Evolutionary conservation across 2,797 vertebrate species (phyloP).

Genomic region (Denticeps clupeoides): DNA sequence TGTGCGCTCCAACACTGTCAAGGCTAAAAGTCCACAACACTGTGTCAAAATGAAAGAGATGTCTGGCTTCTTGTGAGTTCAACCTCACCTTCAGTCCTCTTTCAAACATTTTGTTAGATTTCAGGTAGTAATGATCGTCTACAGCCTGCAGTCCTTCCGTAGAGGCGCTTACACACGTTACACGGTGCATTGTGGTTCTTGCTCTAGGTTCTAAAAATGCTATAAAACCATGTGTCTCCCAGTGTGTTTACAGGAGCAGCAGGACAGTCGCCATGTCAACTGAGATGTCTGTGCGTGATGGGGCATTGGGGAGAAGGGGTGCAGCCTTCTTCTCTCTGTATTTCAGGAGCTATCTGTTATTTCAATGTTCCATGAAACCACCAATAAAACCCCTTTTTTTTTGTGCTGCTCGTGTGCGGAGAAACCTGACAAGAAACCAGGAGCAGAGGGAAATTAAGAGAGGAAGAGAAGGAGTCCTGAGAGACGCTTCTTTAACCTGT

Average conservation of each 20-base stretch:
- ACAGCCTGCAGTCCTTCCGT: no score
- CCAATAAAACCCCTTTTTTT: constrained; percentile 2
- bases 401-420: not conserved
- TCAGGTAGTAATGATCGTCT: no score
- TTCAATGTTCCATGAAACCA: constrained; percentile 19
- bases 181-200: no score
- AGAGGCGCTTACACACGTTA: no score
- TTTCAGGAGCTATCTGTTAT: constrained; percentile 16
- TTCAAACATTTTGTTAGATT: no score
- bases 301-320: not conserved
- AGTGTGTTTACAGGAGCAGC: not conserved
- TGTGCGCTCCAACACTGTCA: no score
- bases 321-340: not conserved
- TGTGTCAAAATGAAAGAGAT: no score
- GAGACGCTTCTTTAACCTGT: constrained; percentile 3
- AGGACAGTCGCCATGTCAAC: not conserved
- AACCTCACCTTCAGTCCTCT: no score
- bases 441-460: no score
- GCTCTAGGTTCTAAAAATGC: no score
- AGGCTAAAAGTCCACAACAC: no score
- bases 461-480: not conserved
- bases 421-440: not conserved
- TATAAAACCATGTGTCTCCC: not conserved
- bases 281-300: not conserved
- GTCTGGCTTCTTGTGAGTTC: no score